Evolutionary conservation across 2,113 vertebrate species (phyloP).

Genomic region (Hemiprocne comata): DNA sequence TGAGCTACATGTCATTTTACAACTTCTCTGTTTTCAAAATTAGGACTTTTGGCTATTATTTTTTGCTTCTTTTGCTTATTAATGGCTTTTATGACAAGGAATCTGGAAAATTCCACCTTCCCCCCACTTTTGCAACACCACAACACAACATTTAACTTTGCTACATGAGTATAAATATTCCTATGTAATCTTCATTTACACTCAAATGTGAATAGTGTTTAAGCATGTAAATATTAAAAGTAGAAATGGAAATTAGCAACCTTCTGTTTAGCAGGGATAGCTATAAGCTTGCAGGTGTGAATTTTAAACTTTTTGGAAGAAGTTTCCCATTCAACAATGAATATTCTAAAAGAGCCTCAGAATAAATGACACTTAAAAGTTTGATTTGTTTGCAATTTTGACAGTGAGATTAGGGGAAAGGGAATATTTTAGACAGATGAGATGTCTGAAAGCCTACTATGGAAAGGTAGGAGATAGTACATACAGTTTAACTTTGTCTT

Average conservation of each 20-base stretch:
- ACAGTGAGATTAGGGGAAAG: not conserved
- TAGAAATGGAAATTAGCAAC: not conserved
- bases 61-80: slow-evolving; percentile 19
- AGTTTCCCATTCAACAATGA: not conserved
- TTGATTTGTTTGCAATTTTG: not conserved
- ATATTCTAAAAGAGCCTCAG: not conserved
- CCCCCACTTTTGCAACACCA: not conserved
- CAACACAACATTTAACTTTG: not conserved
- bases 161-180: not conserved
- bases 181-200: not conserved
- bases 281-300: not conserved
- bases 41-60: not conserved
- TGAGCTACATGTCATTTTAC: slow-evolving; percentile 25
- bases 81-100: not conserved
- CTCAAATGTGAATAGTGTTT: not conserved
- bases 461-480: not conserved
- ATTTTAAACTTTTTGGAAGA: not conserved
- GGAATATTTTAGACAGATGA: not conserved
- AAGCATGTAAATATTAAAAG: not conserved
- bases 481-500: not conserved
- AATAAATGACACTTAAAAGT: not conserved
- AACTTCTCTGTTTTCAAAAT: not conserved
- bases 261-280: not conserved
- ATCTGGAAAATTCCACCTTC: not conserved
- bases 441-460: not conserved